Conservation (phyloP, 2,113 vertebrate species). For the Chascanopsetta lugubris region DNA sequence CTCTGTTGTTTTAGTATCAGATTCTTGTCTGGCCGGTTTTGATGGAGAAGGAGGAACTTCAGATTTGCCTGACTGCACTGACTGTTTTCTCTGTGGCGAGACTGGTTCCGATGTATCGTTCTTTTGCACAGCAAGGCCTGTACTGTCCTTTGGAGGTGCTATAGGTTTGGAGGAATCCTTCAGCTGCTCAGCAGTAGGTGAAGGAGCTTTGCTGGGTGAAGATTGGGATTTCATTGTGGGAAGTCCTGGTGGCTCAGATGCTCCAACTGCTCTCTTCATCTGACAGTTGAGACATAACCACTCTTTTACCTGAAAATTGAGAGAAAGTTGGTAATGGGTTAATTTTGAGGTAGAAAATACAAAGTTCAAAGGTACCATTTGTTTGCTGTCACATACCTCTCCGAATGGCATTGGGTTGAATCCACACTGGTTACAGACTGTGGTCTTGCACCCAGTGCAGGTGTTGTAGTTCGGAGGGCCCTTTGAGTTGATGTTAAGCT, state of each 20-base stretch:
- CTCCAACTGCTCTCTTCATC: conserved; percentile 88
- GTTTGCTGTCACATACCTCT: conserved; percentile 53
- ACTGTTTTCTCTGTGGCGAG: conserved; percentile 60
- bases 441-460: conserved; percentile 90
- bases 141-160: conserved; percentile 23
- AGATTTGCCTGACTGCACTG: conserved; percentile 67
- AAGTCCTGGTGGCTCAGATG: conserved; percentile 76
- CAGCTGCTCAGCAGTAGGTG: conserved; percentile 19
- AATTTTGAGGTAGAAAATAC: not conserved
- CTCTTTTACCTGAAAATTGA: conserved; percentile 82
- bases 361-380: no score
- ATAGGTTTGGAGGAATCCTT: conserved; percentile 38
- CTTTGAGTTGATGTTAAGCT: conserved; percentile 83
- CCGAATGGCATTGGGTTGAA: conserved; percentile 66
- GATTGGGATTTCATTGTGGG: conserved; percentile 68
- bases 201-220: conserved; percentile 66
- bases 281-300: conserved; percentile 98
- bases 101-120: conserved; percentile 51
- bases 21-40: conserved; percentile 31
- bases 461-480: conserved; percentile 89
- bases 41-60: conserved; percentile 38
- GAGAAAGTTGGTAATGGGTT: not conserved
- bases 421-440: conserved; percentile 91
- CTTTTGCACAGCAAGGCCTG: conserved; percentile 37
- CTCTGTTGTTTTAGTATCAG: conserved; percentile 12